Base-by-base conservation (phyloP, 2,888 invertebrate species). In the Andrena dorsata region DNA sequence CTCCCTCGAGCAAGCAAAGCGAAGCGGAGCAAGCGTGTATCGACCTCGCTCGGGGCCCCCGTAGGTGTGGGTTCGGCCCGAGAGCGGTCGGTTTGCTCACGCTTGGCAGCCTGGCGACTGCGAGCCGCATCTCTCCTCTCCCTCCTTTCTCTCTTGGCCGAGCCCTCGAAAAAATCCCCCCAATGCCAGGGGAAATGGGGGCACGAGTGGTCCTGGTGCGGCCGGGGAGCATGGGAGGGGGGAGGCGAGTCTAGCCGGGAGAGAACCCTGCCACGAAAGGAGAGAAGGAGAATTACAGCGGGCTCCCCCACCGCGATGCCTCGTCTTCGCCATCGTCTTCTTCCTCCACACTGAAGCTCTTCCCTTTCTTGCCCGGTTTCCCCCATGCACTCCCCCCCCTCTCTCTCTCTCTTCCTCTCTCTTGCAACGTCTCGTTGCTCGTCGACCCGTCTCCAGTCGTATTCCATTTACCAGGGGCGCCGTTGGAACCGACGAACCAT, bases 391-490 rank as follows among this genome's bases (percentile, higher is more conserved):
- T 53, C 49, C 56, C 56, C 73, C 61, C 65, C 2, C 2, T 35
- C 32, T 35, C 35, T 35, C 35, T 35, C 41, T 35, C 74, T 47
- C 60, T 76, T 61, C 51, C 68, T 73, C 68, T 63, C 47, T 63
- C 47, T 76, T 72, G 74, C 82, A 82, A 77, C 53, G 76, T 69
- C 78, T 77, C 61, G 78, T 79, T 80, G 64, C 49, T 72, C 77
- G 78, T 72, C 85, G 89, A 75, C 80, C 86, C 91, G 83, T 80
- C 84, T 82, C 87, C 85, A 84, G 86, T 87, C 88, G 91, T 90
- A 89, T 90, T 90, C 91, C 90, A 90, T 91, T 91, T 91, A 91
- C 86, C 88, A 90, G 89, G 90, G 90, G 91, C 90, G 91, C 89
- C 88, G 89, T 88, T 88, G 86, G 84, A 91, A 89, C 88, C 90